Evolutionary conservation across 2,888 invertebrate species (phyloP).

Genomic region (Athrips mouffetella): DNA sequence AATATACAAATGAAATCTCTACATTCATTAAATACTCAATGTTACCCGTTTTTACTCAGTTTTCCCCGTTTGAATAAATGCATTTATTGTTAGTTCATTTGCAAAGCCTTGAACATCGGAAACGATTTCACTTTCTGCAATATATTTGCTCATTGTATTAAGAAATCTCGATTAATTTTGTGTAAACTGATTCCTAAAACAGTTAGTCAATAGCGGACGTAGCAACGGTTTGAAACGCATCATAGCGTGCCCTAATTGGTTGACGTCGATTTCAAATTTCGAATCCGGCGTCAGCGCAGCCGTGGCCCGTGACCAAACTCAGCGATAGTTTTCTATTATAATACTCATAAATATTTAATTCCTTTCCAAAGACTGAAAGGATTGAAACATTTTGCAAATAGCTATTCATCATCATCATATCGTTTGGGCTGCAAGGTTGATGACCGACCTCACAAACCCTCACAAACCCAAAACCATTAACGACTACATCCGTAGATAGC

Average conservation of each 20-base stretch:
- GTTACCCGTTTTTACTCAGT: no score
- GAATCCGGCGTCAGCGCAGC: slow-evolving; percentile 50
- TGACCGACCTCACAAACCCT: no score
- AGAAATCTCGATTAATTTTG: background rate
- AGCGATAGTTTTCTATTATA: slow-evolving; percentile 37
- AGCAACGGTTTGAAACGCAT: slow-evolving; percentile 46
- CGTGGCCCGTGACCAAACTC: slow-evolving; percentile 41
- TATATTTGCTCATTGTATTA: background rate
- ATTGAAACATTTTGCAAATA: no score
- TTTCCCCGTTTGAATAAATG: no score
- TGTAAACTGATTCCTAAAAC: background rate
- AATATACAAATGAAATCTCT: no score
- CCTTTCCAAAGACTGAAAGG: no score
- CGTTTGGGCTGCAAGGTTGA: no score
- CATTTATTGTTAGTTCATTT: no score
- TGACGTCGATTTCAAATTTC: slow-evolving; percentile 59
- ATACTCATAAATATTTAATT: slow-evolving; percentile 30
- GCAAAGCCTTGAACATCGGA: no score
- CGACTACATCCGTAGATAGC: no score
- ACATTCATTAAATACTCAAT: no score
- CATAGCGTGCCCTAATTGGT: slow-evolving; percentile 51
- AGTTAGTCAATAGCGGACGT: slow-evolving; percentile 36
- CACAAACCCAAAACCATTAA: no score
- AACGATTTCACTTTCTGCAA: background rate
- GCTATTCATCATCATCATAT: background rate